Evolutionary conservation across 2,888 invertebrate genomes (phyloP).

Genomic region (Dermolepida albohirtum): DNA sequence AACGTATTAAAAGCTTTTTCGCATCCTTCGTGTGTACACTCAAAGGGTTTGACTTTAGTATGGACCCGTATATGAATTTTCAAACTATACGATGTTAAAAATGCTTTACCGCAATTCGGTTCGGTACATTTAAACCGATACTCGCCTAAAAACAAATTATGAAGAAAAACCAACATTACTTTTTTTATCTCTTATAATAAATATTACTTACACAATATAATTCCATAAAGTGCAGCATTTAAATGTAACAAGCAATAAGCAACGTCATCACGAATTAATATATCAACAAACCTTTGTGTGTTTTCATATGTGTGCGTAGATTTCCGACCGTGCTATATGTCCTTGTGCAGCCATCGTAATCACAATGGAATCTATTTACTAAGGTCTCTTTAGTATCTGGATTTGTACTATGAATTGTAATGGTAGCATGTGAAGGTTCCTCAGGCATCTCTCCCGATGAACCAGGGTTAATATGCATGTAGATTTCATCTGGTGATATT

Average conservation of each 20-base stretch:
- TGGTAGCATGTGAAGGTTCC: constrained; percentile 76
- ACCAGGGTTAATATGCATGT: constrained; percentile 78
- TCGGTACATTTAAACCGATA: constrained; percentile 93
- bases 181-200: background rate
- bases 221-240: constrained; percentile 31
- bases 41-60: constrained; percentile 92
- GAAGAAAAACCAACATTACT: background rate
- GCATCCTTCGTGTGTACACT: constrained; percentile 85
- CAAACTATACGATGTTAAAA: constrained; percentile 93
- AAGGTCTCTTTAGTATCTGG: constrained; percentile 70
- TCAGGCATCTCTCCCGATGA: constrained; percentile 72
- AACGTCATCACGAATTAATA: constrained; percentile 26
- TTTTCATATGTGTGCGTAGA: constrained; percentile 94
- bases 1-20: constrained; percentile 94
- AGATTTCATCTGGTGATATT: constrained; percentile 76
- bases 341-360: constrained; percentile 87
- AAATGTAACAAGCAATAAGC: constrained; percentile 39
- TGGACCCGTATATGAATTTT: constrained; percentile 95
- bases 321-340: constrained; percentile 96
- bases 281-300: constrained; percentile 83
- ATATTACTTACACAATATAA: constrained; percentile 18
- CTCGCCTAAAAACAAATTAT: constrained; percentile 77
- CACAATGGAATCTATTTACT: constrained; percentile 82
- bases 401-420: constrained; percentile 75
- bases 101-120: constrained; percentile 90